Base-by-base conservation (phyloP, 2,797 vertebrate species). In the Rhinogobio ventralis region DNA sequence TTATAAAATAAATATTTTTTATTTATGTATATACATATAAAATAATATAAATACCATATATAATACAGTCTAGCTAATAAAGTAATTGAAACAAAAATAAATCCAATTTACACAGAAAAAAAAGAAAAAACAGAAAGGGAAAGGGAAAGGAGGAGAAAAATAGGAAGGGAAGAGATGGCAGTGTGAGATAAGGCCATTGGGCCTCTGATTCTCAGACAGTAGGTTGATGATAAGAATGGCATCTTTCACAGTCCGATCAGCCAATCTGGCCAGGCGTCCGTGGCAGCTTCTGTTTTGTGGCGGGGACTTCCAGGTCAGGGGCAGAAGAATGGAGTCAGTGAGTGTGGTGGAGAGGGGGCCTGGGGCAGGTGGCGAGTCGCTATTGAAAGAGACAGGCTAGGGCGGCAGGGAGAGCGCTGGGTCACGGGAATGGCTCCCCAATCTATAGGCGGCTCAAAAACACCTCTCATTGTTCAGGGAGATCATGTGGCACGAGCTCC, bases 351-450 rank as follows among this genome's bases (percentile, higher is more conserved):
- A 60, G 82, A 79, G 86, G 82, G 72, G 88, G 86, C 87, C 88
- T 73, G 66, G 84, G 88, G 81, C 90, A 93, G 94, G 95, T 90
- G 95, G 96, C 85, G 94, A 94, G 92, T 94, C 93, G 90, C 90
- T 86, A 91, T 94, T 95, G 92, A 96, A 90, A 89, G 84, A 90
- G 91, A 90, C 91, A 90, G 89, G 92, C 90, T 80, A 85, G 86
- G 87, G 83, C 84, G 86, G 86, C 68, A 75, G 76, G 68, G 79
- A 79, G 71, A 82, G 72, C 72, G 51, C 71, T 88, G 88, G 79
- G 83, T 91, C 85, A 89, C 80, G 89, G 13, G 83, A 92, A 91
- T 80, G 86, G 57, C 71, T 76, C 67, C 25, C 67, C 42, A 10
- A 83, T 80, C 83, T 88, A 90, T 91, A 89, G 79, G 85, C 91